Evolutionary conservation across 2,113 vertebrate species (phyloP), one percentile per base, ranked within the genome.

Genomic region (Corythaixoides concolor): DNA sequence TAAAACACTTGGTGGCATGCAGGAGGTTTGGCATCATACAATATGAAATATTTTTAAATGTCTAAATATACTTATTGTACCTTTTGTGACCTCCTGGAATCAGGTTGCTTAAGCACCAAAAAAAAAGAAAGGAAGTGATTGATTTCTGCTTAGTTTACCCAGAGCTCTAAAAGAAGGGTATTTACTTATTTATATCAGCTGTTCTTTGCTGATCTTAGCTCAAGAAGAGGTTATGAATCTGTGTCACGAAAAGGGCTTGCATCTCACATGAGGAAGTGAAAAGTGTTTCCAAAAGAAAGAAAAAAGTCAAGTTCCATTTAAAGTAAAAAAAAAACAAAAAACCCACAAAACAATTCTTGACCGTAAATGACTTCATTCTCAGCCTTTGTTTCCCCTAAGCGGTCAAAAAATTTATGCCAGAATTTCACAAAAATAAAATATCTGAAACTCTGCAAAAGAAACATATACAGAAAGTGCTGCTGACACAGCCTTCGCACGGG

Each of bases 401-500:
- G 6, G 33, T 22, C 32, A 69, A 82, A 20, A 74, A 17, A 7
- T 2, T 5, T 10, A 24, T 4, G 11, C 12, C 18, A 39, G 21
- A 15, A 28, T 59, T 75, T 32, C 24, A 24, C 7, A 17, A 58
- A 62, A 67, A 22, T 8, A 3, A 56, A 52, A 15, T 8, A 17
- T 13, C 20, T 18, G 19, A 23, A 63, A 37, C 19, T 37, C 27
- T 26, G 8, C 37, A 50, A 11, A 50, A 11, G 47, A 82, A 26
- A 22, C 11, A 19, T 26, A 20, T 2, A 27, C 0, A 24, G 21
- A 7, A 53, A 23, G 27, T 1, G 8, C 27, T 56, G 28, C 60
- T 11, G n/a, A 28, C 49, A 24, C 0, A 27, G 32, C 39, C 62
- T 23, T n/a, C 16, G 39, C 26, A 10, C 9, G 0, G 7, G 30